Percentiles rank a stretch among this genome's conserved stretches.
Evolutionary conservation across 2,797 vertebrate species (phyloP).

Genomic region (Acridotheres tristis): DNA sequence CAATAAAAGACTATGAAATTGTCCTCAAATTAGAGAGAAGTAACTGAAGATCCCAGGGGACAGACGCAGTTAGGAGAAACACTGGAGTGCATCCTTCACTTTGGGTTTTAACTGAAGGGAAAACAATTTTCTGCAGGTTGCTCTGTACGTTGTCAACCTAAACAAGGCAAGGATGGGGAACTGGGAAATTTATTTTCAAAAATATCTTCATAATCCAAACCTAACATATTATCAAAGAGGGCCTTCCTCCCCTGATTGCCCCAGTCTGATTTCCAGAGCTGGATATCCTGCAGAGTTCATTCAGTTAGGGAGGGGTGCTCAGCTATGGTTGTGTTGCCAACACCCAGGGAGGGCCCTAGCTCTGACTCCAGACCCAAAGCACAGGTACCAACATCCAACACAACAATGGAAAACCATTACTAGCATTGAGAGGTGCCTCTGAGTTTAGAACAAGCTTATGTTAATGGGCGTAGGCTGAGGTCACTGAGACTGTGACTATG

Average conservation of each 20-base stretch:
- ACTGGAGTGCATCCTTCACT: background rate
- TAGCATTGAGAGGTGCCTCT: background rate
- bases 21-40: background rate
- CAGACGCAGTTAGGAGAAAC: background rate
- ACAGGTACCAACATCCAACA: background rate
- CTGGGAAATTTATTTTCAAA: background rate
- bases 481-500: background rate
- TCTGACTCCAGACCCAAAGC: background rate
- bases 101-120: background rate
- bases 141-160: background rate
- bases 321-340: background rate
- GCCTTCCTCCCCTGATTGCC: background rate
- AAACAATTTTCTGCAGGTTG: background rate
- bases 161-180: background rate
- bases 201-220: background rate
- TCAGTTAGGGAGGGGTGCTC: background rate
- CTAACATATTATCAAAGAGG: background rate
- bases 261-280: background rate
- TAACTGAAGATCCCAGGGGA: background rate
- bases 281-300: rapidly evolving
- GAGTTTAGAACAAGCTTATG: background rate
- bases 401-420: background rate
- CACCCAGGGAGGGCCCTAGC: background rate
- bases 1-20: background rate
- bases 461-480: background rate